Evolutionary conservation across 2,888 invertebrate genomes (phyloP), one percentile per base, ranked within the genome.

Genomic region (Clitarchus hookeri): DNA sequence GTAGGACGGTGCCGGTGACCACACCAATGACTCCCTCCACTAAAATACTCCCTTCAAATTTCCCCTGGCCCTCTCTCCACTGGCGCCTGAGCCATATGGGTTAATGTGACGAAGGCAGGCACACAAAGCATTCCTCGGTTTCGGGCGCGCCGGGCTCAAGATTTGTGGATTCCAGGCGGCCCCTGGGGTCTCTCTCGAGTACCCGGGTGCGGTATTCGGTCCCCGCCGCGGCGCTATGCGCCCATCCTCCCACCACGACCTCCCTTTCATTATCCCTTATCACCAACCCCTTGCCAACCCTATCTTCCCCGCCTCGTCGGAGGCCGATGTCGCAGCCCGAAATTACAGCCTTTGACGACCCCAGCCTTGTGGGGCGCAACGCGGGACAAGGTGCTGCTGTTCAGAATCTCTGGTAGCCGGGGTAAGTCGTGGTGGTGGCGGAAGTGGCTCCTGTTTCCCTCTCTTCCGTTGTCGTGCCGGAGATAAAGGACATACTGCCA

Each of bases 341-440:
- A 65, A 65, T 65, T 65, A 65, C 65, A 65, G 65, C 65, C 65
- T 65, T 65, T 65, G 65, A 65, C 65, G 65, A 65, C 65, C 65
- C 65, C n/a, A 19, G 53, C 53, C 53, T 19, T 16, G 53, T 19
- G 53, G 53, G 19, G 65, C 65, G 8, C n/a, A n/a, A 2, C 19
- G 3, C 65, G 19, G 65, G 65, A 19, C 11, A 65, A 65, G 65
- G 65, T 48, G 48, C 48, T 48, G 48, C 48, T 16, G 48, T 8
- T 11, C 48, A 16, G 48, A 2, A 16, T 48, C 48, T 48, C 16
- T 48, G 48, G 48, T 2, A 48, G 48, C 12, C 11, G 16, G 48
- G 12, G 11, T 48, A 11, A 13, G 48, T 48, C 48, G 48, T 48
- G 48, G 48, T 16, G 16, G 48, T 16, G 48, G 48, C 48, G 48